Conservation (phyloP, 2,113 vertebrate genomes). For the Trochalopteron elliotii region DNA sequence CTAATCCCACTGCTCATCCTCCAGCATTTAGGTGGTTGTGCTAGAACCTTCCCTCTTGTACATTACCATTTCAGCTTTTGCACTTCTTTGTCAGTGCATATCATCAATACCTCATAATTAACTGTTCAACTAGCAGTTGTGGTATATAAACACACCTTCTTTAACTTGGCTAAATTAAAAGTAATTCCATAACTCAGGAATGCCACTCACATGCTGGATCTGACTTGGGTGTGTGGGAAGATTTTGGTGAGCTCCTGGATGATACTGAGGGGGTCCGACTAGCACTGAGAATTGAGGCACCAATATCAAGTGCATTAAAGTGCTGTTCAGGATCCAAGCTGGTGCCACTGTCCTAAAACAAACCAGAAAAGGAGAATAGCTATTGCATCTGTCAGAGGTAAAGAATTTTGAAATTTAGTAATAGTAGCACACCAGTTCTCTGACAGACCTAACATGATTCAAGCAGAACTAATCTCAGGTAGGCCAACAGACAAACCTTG, state of each 20-base stretch:
- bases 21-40: background rate
- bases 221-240: constrained; percentile 71
- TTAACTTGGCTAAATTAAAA: background rate
- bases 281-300: constrained; percentile 65
- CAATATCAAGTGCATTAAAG: constrained; percentile 70
- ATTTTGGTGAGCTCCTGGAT: constrained; percentile 77
- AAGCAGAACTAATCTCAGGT: background rate
- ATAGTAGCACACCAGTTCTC: background rate
- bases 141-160: background rate
- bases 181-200: background rate
- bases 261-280: constrained; percentile 74
- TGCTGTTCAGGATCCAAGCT: constrained; percentile 71
- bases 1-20: background rate
- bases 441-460: background rate
- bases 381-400: background rate
- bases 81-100: background rate
- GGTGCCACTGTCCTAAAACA: constrained; percentile 71
- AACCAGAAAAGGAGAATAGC: background rate
- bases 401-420: background rate
- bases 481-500: background rate
- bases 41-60: background rate
- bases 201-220: constrained; percentile 74
- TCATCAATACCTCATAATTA: background rate
- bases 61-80: background rate
- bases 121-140: background rate